Evolutionary conservation across 2,113 vertebrate species (phyloP), one percentile per base, ranked within the genome.

Genomic region (Paraplagusia blochii): DNA sequence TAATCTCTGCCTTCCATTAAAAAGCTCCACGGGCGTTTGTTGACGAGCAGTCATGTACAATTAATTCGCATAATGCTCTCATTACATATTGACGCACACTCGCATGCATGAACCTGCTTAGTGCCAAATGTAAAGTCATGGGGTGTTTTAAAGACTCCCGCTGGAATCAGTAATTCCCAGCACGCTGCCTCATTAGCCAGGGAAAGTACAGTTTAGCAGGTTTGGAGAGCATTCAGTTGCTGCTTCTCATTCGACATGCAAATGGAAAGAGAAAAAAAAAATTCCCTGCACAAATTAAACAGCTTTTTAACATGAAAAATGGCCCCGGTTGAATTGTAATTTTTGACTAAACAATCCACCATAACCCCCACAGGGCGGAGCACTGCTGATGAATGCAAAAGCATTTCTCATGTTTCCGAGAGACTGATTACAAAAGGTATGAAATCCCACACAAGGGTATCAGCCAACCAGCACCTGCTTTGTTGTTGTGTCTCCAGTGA

Each of bases 271-370:
- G 19, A 17, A 19, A 46, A 51, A 10, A 35, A 62, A 84, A 81
- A 80, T 67, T 84, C 85, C 78, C 80, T 84, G 78, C 88, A 88
- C 85, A 88, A 88, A 91, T 91, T 86, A 90, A 85, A 86, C 79
- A 75, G 79, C 87, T 85, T 88, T 88, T 88, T 73, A 89, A 79
- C 22, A 87, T 87, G 87, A 90, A 90, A 90, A 90, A 90, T 85
- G 82, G 81, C 85, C 87, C 86, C 86, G 74, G 84, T 84, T 88
- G 88, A 67, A 87, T 87, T 87, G 80, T 86, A 86, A 86, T 86
- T 88, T 29, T 84, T 82, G 80, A 85, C 83, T 88, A 83, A 89
- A 88, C 86, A 89, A 80, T 85, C 81, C 69, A 33, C 85, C 85
- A 80, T 76, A 79, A 69, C 76, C 69, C 69, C 48, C 35, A 79